phyloP scores from a whole-genome alignment of 2,797 vertebrate species.

The Alcedo quadribrachys region DNA sequence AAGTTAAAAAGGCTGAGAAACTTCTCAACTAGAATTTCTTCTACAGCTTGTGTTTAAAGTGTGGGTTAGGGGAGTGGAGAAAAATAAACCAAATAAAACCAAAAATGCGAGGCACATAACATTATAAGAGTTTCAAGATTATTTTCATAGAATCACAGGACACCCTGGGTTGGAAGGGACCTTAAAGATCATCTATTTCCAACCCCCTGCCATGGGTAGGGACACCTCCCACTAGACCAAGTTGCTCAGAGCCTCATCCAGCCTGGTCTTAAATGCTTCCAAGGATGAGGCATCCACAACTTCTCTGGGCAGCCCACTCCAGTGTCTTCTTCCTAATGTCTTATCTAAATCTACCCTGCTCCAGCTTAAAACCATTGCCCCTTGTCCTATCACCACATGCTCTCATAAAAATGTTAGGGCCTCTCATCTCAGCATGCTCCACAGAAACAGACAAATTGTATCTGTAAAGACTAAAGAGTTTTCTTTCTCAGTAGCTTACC shows the following conservation, averaged over 20 bases:
- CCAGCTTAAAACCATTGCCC: too few relatives aligned
- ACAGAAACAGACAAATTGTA: background rate
- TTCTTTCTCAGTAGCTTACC: background rate
- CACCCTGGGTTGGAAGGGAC: too few relatives aligned
- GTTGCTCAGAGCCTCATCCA: too few relatives aligned
- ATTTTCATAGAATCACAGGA: background rate
- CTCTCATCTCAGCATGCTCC: background rate
- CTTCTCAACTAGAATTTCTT: background rate
- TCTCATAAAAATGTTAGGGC: background rate
- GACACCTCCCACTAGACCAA: too few relatives aligned
- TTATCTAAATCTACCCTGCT: too few relatives aligned
- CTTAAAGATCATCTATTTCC: too few relatives aligned
- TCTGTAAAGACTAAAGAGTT: background rate
- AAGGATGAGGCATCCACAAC: too few relatives aligned
- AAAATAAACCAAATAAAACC: conserved; percentile 2
- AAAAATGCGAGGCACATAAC: background rate
- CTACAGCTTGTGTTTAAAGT: background rate
- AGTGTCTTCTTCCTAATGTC: too few relatives aligned
- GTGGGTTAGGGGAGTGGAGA: background rate
- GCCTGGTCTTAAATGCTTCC: too few relatives aligned
- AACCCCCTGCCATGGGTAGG: too few relatives aligned
- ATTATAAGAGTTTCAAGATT: background rate
- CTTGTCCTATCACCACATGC: too few relatives aligned
- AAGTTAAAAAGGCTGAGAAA: background rate
- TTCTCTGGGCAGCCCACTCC: too few relatives aligned